Percentiles rank a stretch among this genome's conserved stretches.
These are phyloP conservation scores for Platycheirus albimanus DNA, from an alignment of 2,888 invertebrate genomes.

Conservation along the genomic window DNA sequence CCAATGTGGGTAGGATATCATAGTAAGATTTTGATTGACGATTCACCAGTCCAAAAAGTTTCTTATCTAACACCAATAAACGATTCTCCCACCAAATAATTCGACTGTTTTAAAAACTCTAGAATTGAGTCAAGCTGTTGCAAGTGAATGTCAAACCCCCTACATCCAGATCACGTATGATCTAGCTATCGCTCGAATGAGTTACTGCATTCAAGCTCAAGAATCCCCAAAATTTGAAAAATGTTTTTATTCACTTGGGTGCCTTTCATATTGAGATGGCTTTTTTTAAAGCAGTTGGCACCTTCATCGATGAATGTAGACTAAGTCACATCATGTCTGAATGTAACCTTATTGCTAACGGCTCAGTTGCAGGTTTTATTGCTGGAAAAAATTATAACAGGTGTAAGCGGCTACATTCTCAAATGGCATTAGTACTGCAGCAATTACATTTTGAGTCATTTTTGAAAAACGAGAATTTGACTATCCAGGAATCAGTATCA, in stretches of 20 bases:
- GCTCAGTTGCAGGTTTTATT: not conserved
- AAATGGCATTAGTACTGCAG: not conserved
- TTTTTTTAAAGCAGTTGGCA: conserved; percentile 77
- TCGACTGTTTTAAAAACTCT: conserved; percentile 76
- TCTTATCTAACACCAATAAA: conserved; percentile 78
- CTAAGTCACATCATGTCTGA: not conserved
- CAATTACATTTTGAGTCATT: not conserved
- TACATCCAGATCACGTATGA: conserved; percentile 77
- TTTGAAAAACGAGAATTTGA: not conserved
- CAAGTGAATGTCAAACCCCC: conserved; percentile 73
- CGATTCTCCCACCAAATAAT: conserved; percentile 77
- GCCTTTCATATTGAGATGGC: conserved; percentile 77
- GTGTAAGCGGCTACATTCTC: not conserved
- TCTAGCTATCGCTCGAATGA: conserved; percentile 77
- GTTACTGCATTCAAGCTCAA: conserved; percentile 76
- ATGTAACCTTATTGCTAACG: not conserved
- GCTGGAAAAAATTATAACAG: not conserved
- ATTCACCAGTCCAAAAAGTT: conserved; percentile 75
- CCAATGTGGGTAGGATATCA: conserved; percentile 78
- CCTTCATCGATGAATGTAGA: conserved; percentile 75
- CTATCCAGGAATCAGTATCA: not conserved
- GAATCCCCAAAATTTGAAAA: conserved; percentile 77
- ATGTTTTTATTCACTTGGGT: conserved; percentile 79
- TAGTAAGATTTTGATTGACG: conserved; percentile 75
- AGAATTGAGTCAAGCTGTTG: conserved; percentile 74